Base-by-base conservation (phyloP, 2,113 vertebrate species). In the Mesitornis unicolor region DNA sequence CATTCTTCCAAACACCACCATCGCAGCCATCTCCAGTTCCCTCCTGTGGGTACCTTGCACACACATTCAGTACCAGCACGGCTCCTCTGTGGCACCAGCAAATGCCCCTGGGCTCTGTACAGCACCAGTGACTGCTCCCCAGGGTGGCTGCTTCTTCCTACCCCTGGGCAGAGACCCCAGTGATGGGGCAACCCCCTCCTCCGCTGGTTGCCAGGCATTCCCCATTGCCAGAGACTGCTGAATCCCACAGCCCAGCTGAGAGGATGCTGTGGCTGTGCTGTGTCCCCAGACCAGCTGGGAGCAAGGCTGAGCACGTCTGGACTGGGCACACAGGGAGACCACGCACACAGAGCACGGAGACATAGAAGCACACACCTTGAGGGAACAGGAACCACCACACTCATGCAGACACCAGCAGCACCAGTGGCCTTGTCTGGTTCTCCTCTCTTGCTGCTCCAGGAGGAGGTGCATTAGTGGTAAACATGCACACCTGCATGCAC, bases 351-450 rank as follows among this genome's bases (percentile, higher is more conserved):
- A 10, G n/a, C 26, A 31, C 3, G 3, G 3, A 31, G 61, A 13
- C 13, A 5, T 1, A 36, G 48, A 22, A 0, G 2, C 8, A 6
- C 15, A 11, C 1, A 7, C 36, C 26, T 21, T 10, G 47, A 21
- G 0, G 48, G 18, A 42, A 25, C 10, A 10, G 59, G n/a, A 73
- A 9, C 50, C 19, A 17, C 10, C 16, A 26, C 31, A 9, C 38
- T 29, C 6, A 7, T 0, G 2, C 56, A 50, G 50, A 29, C 36
- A 35, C 40, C 17, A 5, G 22, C 56, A 38, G 50, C 26, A 21
- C 40, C 22, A 38, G 5, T 1, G 3, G 20, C 40, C 31, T 54
- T 1, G 0, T 8, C 29, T 60, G 28, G 38, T 45, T 53, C 40
- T 16, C 7, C 9, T 36, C n/a, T 40, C 47, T 47, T 63, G 51